Conservation (phyloP, 2,888 invertebrate species). For the Drosophila barbarae region DNA sequence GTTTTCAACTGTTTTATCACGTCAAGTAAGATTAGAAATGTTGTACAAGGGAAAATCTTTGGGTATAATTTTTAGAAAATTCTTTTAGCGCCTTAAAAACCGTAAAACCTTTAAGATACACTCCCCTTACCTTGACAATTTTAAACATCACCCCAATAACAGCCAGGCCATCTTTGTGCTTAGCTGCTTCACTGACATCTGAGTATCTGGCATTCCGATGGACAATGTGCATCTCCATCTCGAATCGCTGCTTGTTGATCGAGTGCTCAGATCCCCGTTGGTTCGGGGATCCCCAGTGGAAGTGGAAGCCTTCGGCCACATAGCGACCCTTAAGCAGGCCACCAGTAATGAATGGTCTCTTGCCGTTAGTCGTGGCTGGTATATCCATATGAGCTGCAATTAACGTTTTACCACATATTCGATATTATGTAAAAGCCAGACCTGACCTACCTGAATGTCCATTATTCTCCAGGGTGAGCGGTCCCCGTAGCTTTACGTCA, state of each 20-base stretch:
- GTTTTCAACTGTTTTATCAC: slow-evolving; percentile 3
- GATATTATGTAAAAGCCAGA: neutral
- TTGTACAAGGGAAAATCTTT: neutral
- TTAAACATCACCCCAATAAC: slow-evolving; percentile 83
- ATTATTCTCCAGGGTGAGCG: slow-evolving; percentile 83
- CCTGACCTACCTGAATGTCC: slow-evolving; percentile 82
- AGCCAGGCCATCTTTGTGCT: slow-evolving; percentile 82
- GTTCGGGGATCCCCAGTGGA: slow-evolving; percentile 87
- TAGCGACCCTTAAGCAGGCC: slow-evolving; percentile 57
- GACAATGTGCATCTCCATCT: slow-evolving; percentile 85
- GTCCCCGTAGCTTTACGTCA: slow-evolving; percentile 82
- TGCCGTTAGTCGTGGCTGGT: slow-evolving; percentile 56
- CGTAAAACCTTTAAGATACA: neutral
- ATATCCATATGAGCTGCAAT: slow-evolving; percentile 60
- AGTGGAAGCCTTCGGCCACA: slow-evolving; percentile 77
- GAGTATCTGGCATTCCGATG: slow-evolving; percentile 83
- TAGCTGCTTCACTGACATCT: slow-evolving; percentile 80
- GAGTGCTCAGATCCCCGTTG: slow-evolving; percentile 83
- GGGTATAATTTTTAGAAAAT: neutral
- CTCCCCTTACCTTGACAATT: slow-evolving; percentile 38
- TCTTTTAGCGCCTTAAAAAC: neutral
- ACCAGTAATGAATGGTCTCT: slow-evolving; percentile 62
- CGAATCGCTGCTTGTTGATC: slow-evolving; percentile 79
- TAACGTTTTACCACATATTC: neutral
- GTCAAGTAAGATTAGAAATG: neutral